Evolutionary conservation across 2,888 invertebrate genomes (phyloP), one percentile per base, ranked within the genome.

Genomic region (Timandra comae): DNA sequence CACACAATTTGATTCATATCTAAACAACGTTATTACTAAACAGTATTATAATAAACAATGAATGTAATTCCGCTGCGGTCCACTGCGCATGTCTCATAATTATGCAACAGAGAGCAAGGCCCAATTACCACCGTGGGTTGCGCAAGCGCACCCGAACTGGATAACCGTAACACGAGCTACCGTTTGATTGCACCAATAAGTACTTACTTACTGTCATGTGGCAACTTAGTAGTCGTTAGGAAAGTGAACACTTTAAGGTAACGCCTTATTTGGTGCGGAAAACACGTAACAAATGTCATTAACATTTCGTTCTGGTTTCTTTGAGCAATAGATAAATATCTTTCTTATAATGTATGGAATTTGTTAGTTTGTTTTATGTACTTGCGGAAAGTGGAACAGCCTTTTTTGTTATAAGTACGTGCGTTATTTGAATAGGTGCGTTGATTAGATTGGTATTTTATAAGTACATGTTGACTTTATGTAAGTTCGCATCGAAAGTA

Each of bases 41-140:
- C 6, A 5, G 22, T 7, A 43, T 43, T 11, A 42, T 38, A 36
- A 47, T 38, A 49, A 52, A 54, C 52, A 54, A 54, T 55, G 46
- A 54, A 41, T n/a, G n/a, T n/a, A n/a, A 35, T 49, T 45, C 46
- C 38, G 27, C n/a, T n/a, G 8, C 49, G 60, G 62, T 56, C 56
- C 55, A 57, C 46, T 34, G 58, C 50, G 43, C 52, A 38, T 57
- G 52, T 52, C 49, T 52, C 38, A 23, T 32, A 19, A 31, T 63
- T 61, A 33, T 45, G 52, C 51, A 61, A 64, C 46, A 47, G n/a
- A n/a, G n/a, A n/a, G n/a, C 50, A 45, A 53, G 64, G 50, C 69
- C 68, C 65, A 72, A 67, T 72, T 69, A 66, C 63, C 38, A 42
- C 38, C 7, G 8, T 22, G 26, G 32, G 46, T 68, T 70, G 52